Percentiles rank a stretch among this genome's conserved stretches.
Evolutionary conservation across 1,140 invertebrate genomes (phyloP).

Genomic region (Pseudobourletiella spinata): DNA sequence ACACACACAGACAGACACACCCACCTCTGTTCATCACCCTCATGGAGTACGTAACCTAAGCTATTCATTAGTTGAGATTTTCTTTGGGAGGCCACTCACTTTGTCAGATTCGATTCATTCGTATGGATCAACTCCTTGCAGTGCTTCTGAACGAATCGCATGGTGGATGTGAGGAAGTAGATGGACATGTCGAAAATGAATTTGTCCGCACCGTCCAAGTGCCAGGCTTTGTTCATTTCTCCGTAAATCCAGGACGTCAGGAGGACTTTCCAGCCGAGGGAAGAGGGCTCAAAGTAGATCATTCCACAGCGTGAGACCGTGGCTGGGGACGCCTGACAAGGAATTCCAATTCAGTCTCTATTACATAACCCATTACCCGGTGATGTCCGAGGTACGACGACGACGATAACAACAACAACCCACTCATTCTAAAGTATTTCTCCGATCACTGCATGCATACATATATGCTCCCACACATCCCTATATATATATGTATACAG

Average conservation of each 20-base stretch:
- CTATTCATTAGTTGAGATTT: too few species aligned
- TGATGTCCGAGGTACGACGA: too few species aligned
- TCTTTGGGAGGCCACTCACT: constrained; percentile 25
- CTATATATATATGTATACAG: too few species aligned
- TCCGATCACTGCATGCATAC: too few species aligned
- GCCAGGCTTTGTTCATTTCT: constrained; percentile 57
- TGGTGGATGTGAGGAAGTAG: constrained; percentile 62
- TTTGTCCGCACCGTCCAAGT: constrained; percentile 50
- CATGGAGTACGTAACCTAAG: too few species aligned
- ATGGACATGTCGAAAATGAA: constrained; percentile 57
- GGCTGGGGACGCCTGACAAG: constrained; percentile 87
- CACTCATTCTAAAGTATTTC: too few species aligned
- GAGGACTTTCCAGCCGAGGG: constrained; percentile 69
- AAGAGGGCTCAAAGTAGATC: constrained; percentile 72
- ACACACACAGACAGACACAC: too few species aligned
- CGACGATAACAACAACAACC: too few species aligned
- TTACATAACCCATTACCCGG: too few species aligned
- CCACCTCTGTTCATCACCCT: too few species aligned
- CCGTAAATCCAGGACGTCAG: constrained; percentile 62
- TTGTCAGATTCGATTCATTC: constrained; percentile 59
- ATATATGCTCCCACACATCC: too few species aligned
- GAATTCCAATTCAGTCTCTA: too few species aligned
- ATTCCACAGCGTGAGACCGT: constrained; percentile 71
- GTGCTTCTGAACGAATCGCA: constrained; percentile 56
- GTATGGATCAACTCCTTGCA: constrained; percentile 58